Evolutionary conservation across 2,888 invertebrate species (phyloP), one percentile per base, ranked within the genome.

Genomic region (Agriopis marginaria): DNA sequence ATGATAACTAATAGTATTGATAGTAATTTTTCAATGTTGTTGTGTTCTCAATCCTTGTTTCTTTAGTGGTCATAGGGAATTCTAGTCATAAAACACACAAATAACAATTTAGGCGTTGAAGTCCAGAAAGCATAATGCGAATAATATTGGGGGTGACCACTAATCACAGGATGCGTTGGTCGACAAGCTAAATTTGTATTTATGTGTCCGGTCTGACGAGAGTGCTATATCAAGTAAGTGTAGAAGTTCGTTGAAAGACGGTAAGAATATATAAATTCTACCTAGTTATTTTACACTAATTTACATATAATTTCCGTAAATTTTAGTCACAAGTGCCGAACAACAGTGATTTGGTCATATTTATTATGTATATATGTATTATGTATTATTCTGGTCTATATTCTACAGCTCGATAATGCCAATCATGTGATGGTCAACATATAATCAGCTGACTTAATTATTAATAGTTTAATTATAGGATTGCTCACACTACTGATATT

Each of bases 131-230:
- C 63, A 56, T 55, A 54, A 64, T 49, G 63, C 58, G 49, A 70
- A 64, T 66, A 65, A 60, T 59, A 53, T 49, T 50, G 62, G 47
- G 47, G 63, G 74, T 63, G 68, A 71, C 72, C 72, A 73, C 78
- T 62, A 67, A 71, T 71, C 71, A 74, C 79, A 88, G 89, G 89
- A 90, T 82, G 85, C 80, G 76, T 71, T 81, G 82, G 84, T 81
- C 83, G 80, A 77, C 77, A 84, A 82, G 89, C 89, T 91, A 91
- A 91, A 90, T 91, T 86, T 81, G 84, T 87, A 90, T 91, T 91
- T 92, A 91, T 91, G 88, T 84, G 84, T 91, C 90, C 91, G 89
- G 88, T 74, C 44, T 3, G 47, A 47, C 17, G 17, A 51, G 55
- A 42, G 10, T 53, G 40, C 45, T 55, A 59, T 14, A 54, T 54